Evolutionary conservation across 2,797 vertebrate genomes (phyloP).

Genomic region (Chloroceryle amazona): DNA sequence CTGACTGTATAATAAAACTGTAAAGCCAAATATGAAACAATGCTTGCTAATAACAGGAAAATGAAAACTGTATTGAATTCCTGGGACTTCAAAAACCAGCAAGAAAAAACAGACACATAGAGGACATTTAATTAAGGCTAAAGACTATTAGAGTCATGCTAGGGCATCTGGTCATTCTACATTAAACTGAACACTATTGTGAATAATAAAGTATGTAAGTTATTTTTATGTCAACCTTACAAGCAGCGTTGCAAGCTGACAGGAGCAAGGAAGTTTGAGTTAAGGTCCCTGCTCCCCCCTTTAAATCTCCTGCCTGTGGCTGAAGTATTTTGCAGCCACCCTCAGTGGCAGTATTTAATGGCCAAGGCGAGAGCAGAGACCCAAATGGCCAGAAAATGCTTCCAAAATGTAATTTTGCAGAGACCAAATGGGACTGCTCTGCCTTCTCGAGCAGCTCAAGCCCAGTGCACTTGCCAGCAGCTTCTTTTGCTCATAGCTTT

Average conservation of each 20-base stretch:
- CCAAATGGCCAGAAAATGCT: not conserved
- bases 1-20: slow-evolving; percentile 65
- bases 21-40: slow-evolving; percentile 48
- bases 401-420: not conserved
- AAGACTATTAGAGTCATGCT: slow-evolving; percentile 15
- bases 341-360: not conserved
- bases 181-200: slow-evolving; percentile 2
- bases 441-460: accelerated
- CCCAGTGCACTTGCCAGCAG: not conserved
- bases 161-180: slow-evolving; percentile 43
- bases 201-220: not conserved
- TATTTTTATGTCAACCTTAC: too few species aligned
- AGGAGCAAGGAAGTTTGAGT: not conserved
- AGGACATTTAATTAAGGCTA: slow-evolving; percentile 50
- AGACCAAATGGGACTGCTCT: not conserved
- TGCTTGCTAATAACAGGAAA: slow-evolving; percentile 61
- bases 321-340: not conserved
- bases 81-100: not conserved
- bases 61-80: slow-evolving; percentile 36
- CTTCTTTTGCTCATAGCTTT: not conserved
- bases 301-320: not conserved
- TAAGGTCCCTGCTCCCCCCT: not conserved
- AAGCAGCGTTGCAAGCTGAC: not conserved
- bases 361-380: not conserved
- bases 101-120: not conserved